Evolutionary conservation across 2,888 invertebrate species (phyloP).

Genomic region (Calameuta pallipes): DNA sequence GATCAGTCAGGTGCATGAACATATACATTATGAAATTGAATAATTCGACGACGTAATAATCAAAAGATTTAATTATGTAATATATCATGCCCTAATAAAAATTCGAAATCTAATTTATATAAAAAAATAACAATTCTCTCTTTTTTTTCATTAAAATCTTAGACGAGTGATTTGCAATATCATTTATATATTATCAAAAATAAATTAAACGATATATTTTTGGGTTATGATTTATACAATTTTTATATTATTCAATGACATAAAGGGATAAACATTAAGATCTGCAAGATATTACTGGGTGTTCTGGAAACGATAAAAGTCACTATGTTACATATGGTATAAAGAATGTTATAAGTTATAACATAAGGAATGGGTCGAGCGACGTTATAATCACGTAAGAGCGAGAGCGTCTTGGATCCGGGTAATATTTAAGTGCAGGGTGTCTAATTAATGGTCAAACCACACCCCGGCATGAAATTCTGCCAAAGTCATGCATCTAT

Average conservation of each 20-base stretch:
- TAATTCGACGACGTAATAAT: neutral
- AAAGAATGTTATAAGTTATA: neutral
- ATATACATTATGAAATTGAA: neutral
- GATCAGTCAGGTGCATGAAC: neutral
- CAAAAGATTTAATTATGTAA: neutral
- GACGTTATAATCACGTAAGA: neutral
- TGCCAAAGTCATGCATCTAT: slow-evolving; percentile 45
- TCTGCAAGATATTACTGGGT: neutral
- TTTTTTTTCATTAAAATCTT: neutral
- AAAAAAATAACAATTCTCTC: neutral
- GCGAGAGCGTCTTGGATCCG: neutral
- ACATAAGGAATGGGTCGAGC: neutral
- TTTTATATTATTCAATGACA: neutral
- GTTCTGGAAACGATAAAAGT: neutral
- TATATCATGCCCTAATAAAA: neutral
- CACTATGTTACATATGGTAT: neutral
- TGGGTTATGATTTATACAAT: neutral
- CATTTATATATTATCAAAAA: neutral
- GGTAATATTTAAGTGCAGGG: neutral
- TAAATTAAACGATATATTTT: too few species aligned
- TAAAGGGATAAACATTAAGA: neutral
- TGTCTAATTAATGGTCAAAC: slow-evolving; percentile 48
- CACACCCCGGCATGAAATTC: slow-evolving; percentile 50
- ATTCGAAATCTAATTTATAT: neutral
- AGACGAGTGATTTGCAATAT: neutral